phyloP scores from a whole-genome alignment of 2,113 vertebrate genomes.

The Boulengeromyrus knoepffleri region DNA sequence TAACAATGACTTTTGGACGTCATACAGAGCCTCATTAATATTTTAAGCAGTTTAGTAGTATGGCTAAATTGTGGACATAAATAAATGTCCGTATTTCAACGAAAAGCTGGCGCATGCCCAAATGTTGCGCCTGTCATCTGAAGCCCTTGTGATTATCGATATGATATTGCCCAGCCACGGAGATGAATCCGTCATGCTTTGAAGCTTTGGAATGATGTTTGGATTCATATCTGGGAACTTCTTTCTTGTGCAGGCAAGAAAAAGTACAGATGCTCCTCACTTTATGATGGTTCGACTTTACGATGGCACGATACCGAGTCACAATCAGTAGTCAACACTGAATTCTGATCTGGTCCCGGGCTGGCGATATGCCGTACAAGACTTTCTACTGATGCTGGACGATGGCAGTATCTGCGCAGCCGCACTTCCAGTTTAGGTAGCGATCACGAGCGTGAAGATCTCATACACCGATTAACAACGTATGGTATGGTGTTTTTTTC shows the following conservation, averaged over 20 bases:
- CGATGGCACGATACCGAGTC: not conserved
- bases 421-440: not conserved
- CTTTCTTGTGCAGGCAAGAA: not conserved
- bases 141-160: too few relatives aligned
- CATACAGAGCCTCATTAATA: too few relatives aligned
- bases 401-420: too few relatives aligned
- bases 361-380: not conserved
- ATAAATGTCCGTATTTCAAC: too few relatives aligned
- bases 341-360: not conserved
- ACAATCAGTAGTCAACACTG: not conserved
- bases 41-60: too few relatives aligned
- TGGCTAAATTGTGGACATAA: too few relatives aligned
- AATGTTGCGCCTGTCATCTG: too few relatives aligned
- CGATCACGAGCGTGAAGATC: not conserved
- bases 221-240: not conserved
- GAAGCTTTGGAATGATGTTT: not conserved
- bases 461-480: not conserved
- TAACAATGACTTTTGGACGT: too few relatives aligned
- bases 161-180: too few relatives aligned
- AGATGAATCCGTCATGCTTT: not conserved
- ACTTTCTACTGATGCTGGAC: not conserved
- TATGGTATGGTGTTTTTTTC: not conserved
- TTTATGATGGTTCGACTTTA: not conserved
- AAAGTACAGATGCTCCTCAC: not conserved
- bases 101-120: too few relatives aligned